Evolutionary conservation across 1,140 invertebrate species (phyloP), one percentile per base, ranked within the genome.

Genomic region (Ditylenchus dipsaci): DNA sequence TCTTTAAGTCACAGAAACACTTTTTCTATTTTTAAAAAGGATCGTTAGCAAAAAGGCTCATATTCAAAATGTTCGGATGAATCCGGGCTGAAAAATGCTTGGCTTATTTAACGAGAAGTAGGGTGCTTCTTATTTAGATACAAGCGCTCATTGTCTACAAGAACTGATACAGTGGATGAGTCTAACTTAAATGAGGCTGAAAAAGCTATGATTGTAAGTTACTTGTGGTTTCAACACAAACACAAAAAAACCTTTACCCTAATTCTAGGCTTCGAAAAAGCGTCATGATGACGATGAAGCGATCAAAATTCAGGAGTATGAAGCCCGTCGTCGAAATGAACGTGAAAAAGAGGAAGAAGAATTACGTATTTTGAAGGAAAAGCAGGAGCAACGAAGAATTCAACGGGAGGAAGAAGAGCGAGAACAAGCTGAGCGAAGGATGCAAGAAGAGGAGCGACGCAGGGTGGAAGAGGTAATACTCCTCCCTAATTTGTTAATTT

Each of bases 361-460:
- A 65, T 69, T 81, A 21, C 64, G 75, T 38, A 65, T 75, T 21
- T 70, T 81, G 19, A 81, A 81, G 68, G 80, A 81, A 61, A 82
- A 82, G 66, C 80, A 83, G 56, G 78, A 80, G 60, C 75, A 76
- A 38, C 74, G 79, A 27, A 76, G 80, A 38, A 59, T 72, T 29
- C 78, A 82, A 68, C 76, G 79, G 47, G 81, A 82, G 63, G 74
- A 79, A 30, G 79, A 81, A 59, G 80, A 81, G 63, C 67, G 73
- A 19, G 71, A 80, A 62, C 59, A 67, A 43, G 77, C 74, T 33
- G 80, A 83, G 53, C 67, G 71, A 26, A 58, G 79, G 23, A 72
- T 63, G 53, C 67, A 75, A 33, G 79, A 80, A 47, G 79, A 81
- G 57, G 78, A 81, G 58, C 71, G 69, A 53, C 64, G 80, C 23